A percentile compares a stretch with the other conserved stretches of the same genome.
Evolutionary conservation across 2,797 vertebrate genomes (phyloP).

Genomic region (Dendrocincla fuliginosa): DNA sequence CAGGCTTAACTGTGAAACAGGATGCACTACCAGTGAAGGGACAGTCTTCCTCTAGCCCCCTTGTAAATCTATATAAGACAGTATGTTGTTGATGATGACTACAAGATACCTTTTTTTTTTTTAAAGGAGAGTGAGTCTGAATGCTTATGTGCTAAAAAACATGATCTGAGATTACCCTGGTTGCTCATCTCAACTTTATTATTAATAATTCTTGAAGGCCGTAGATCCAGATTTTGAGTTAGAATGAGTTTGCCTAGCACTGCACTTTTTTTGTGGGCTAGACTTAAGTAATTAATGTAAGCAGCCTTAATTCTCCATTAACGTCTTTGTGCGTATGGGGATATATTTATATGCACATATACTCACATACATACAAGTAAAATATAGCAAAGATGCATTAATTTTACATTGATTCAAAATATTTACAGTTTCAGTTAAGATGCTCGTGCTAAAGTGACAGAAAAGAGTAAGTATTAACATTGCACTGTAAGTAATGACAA

Average conservation of each 20-base stretch:
- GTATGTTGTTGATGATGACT: not conserved
- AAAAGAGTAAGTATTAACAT: constrained; percentile 50
- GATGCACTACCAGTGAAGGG: not conserved
- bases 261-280: not conserved
- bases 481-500: constrained; percentile 44
- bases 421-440: constrained; percentile 52
- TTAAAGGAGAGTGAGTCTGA: not conserved
- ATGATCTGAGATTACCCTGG: not conserved
- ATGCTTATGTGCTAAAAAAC: not conserved
- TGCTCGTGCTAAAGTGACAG: not conserved
- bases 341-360: constrained; percentile 9
- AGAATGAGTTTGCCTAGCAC: not conserved
- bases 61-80: not conserved
- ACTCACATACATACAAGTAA: constrained; percentile 19
- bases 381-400: constrained; percentile 41
- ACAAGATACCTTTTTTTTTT: not conserved
- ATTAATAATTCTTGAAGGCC: not conserved
- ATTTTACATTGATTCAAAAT: constrained; percentile 68
- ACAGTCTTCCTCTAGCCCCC: not conserved
- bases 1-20: not conserved
- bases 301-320: constrained; percentile 7
- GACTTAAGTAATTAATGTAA: not conserved
- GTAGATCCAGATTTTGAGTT: not conserved
- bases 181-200: not conserved
- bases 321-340: not conserved